Evolutionary conservation across 2,888 invertebrate species (phyloP), one percentile per base, ranked within the genome.

Genomic region (Noctua pronuba): DNA sequence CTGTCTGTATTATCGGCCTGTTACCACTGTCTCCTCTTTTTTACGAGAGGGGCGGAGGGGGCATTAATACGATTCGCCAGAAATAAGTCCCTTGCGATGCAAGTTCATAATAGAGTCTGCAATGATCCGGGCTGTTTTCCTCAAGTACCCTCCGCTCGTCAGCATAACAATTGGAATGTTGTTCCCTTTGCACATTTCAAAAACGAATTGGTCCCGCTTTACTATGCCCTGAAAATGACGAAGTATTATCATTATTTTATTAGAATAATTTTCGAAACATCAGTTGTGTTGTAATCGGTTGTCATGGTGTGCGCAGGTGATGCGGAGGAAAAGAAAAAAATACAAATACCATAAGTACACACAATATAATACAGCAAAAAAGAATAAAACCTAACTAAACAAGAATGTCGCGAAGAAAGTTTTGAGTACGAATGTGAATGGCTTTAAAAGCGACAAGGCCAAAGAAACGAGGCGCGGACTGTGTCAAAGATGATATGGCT

Each of bases 81-180:
- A 87, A 70, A 98, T 97, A 49, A 98, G 95, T 5, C 97, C 97
- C 79, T 97, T 96, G 18, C 95, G 95, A 85, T 97, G 97, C 35
- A 99, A 96, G 95, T 99, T 99, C 65, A 98, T 94, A 83, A 99
- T 98, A 3, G 99, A 99, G 89, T 98, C 98, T 0, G 99, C 98
- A 77, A 99, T 99, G 85, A 99, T 98, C 83, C 96, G 96, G 0
- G 99, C 99, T 0, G 98, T 98, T 82, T 97, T 97, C 83, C 97
- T 97, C 83, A 98, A 97, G 93, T 99, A 99, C 0, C 99, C 99
- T 1, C 99, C 99, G 90, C 99, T 99, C 0, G 98, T 98, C 35
- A 99, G 94, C 99, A 99, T 99, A 24, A 98, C 98, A 64, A 99
- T 97, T 0, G 99, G 99, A 79, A 98, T 97, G 49, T 96, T 94